These are phyloP conservation scores for Penaeus monodon DNA, from an alignment of 2,888 invertebrate species.

Conservation along the genomic window DNA sequence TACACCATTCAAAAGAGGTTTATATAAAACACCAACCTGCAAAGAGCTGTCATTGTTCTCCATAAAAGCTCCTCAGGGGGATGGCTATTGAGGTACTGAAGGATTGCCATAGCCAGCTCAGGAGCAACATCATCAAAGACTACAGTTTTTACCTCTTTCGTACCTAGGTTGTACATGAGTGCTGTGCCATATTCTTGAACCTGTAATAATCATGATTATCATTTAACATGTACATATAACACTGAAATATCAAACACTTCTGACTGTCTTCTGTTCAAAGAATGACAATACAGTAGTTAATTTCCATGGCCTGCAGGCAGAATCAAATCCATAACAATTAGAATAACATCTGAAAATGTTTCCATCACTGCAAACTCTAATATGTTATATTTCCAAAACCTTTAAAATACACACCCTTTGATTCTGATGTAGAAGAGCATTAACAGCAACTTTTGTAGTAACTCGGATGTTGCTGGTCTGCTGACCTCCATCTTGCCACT, in stretches of 20 bases:
- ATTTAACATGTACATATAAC: not conserved
- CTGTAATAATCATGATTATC: slow-evolving; percentile 69
- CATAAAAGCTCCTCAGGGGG: slow-evolving; percentile 85
- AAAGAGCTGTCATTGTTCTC: slow-evolving; percentile 83
- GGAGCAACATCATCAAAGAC: slow-evolving; percentile 94
- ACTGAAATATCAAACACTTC: no score
- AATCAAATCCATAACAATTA: no score
- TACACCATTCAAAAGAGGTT: no score
- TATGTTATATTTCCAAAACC: not conserved
- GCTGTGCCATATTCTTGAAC: slow-evolving; percentile 87
- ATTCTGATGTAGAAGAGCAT: slow-evolving; percentile 61
- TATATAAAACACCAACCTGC: slow-evolving; percentile 42
- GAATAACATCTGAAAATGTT: no score
- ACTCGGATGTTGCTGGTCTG: slow-evolving; percentile 88
- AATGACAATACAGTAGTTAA: no score
- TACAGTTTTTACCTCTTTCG: slow-evolving; percentile 97
- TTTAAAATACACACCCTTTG: slow-evolving; percentile 41
- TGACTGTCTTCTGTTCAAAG: no score
- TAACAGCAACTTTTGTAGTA: slow-evolving; percentile 79
- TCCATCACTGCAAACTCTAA: not conserved
- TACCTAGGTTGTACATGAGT: slow-evolving; percentile 89
- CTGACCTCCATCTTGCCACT: slow-evolving; percentile 81
- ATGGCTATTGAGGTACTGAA: slow-evolving; percentile 84
- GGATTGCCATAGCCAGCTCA: slow-evolving; percentile 89
- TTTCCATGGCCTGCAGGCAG: no score